Conservation (phyloP, 2,888 invertebrate genomes). For the Oeneis ivallda region DNA sequence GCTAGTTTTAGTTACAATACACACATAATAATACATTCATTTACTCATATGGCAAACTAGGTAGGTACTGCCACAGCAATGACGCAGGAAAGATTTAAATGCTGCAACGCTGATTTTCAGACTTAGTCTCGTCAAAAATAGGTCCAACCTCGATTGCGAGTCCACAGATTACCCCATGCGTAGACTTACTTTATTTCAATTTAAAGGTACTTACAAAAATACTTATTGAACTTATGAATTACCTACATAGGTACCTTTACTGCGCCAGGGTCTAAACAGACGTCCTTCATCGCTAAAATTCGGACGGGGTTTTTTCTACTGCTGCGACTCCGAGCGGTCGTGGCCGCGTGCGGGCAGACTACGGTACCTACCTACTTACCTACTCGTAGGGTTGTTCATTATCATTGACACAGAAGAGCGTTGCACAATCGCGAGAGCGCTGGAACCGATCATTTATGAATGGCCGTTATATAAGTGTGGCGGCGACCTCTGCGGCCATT, state of each 20-base stretch:
- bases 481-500: conserved; percentile 70
- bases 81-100: too few relatives aligned
- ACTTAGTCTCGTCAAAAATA: too few relatives aligned
- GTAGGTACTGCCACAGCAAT: too few relatives aligned
- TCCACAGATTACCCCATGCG: too few relatives aligned
- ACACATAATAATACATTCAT: too few relatives aligned
- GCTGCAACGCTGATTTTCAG: too few relatives aligned
- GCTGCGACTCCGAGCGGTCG: not conserved
- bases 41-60: not conserved
- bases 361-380: not conserved
- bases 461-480: conserved; percentile 73
- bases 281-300: not conserved
- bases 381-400: conserved; percentile 70
- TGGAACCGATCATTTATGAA: conserved; percentile 70
- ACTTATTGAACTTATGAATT: not conserved
- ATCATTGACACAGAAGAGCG: conserved; percentile 79
- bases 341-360: not conserved
- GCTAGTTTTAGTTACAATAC: too few relatives aligned
- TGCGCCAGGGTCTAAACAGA: too few relatives aligned
- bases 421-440: conserved; percentile 76
- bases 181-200: too few relatives aligned
- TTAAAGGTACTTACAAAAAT: not conserved
- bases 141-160: too few relatives aligned
- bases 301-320: not conserved
- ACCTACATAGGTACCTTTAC: not conserved